phyloP scores from a whole-genome alignment of 2,797 vertebrate genomes.

The Sarcophilus harrisii region DNA sequence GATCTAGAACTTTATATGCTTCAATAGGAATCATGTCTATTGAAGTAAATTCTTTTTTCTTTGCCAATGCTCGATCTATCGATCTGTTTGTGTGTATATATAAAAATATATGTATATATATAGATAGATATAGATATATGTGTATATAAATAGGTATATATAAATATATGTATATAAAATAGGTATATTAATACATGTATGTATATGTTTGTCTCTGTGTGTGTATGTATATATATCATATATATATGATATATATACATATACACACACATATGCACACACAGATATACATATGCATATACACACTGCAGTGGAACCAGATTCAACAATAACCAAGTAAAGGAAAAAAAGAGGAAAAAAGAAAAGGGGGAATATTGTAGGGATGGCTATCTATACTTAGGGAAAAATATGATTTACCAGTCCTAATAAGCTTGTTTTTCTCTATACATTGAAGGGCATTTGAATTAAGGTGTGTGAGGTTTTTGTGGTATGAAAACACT shows the following conservation, averaged over 20 bases:
- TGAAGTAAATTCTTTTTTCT: neutral
- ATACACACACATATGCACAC: neutral
- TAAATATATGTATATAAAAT: neutral
- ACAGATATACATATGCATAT: neutral
- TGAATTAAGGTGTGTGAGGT: constrained; percentile 17
- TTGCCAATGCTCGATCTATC: neutral
- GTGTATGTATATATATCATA: neutral
- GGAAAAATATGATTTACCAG: neutral
- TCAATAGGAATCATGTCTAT: constrained; percentile 1
- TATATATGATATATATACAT: neutral
- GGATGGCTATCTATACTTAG: constrained; percentile 2
- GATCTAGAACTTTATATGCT: neutral
- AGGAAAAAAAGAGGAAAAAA: neutral
- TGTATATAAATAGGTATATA: no score
- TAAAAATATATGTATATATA: no score
- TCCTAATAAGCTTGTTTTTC: constrained; percentile 4
- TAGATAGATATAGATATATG: no score
- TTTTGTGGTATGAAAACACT: neutral
- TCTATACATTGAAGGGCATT: constrained; percentile 34
- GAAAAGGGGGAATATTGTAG: constrained; percentile 9
- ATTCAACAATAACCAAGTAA: neutral
- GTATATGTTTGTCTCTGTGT: neutral
- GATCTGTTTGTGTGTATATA: no score
- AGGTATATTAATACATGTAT: neutral
- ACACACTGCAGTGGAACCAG: neutral